A percentile compares a stretch with the other conserved stretches of the same genome.
Conservation (phyloP, 2,113 vertebrate genomes). For the Struthio camelus region DNA sequence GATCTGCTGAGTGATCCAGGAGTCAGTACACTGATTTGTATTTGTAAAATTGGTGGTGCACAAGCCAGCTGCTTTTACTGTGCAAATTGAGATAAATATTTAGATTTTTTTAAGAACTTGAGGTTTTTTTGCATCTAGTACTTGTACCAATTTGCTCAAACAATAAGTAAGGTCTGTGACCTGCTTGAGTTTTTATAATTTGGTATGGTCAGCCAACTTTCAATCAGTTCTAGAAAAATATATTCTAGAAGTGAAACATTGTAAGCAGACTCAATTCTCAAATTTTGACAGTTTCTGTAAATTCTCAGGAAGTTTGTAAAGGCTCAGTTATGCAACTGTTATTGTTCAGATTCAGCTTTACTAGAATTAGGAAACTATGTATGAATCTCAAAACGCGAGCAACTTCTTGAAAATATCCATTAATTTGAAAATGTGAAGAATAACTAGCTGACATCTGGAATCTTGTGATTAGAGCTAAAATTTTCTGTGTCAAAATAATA, state of each 20-base stretch:
- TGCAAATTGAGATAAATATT: background rate
- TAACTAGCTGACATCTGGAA: background rate
- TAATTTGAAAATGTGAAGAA: background rate
- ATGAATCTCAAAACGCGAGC: background rate
- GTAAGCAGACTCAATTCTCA: no score
- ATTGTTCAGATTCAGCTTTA: background rate
- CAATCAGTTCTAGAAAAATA: background rate
- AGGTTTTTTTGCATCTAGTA: background rate
- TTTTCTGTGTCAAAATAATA: background rate
- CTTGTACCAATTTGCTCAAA: background rate
- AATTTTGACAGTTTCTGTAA: background rate
- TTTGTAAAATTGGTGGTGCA: background rate
- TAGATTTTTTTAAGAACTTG: background rate
- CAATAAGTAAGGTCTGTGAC: background rate
- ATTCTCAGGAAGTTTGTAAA: background rate
- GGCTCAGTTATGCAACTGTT: background rate
- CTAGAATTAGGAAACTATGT: background rate
- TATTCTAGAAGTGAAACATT: background rate
- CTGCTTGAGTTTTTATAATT: background rate
- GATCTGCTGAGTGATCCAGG: background rate
- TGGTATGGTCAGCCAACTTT: background rate
- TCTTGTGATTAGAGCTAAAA: background rate
- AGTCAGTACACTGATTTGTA: background rate
- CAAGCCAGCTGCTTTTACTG: background rate
- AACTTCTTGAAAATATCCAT: background rate